phyloP scores from a whole-genome alignment of 2,888 invertebrate species.

The Esperia sulphurella region DNA sequence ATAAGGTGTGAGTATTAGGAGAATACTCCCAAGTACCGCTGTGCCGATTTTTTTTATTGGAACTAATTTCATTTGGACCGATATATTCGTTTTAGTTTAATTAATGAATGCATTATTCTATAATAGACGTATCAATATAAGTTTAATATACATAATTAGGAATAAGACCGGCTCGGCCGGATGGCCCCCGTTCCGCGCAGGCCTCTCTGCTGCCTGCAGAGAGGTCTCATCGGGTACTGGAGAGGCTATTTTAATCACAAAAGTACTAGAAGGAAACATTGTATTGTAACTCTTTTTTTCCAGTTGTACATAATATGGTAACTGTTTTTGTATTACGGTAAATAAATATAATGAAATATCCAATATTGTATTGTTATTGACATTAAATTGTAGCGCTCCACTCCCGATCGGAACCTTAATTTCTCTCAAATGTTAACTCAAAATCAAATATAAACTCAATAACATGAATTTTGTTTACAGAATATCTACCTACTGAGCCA shows the following conservation, averaged over 20 bases:
- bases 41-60: conserved; percentile 73
- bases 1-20: conserved; percentile 80
- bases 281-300: conserved; percentile 73
- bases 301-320: conserved; percentile 79
- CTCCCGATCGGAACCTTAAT: conserved; percentile 79
- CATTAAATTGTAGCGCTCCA: conserved; percentile 70
- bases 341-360: conserved; percentile 77
- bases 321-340: conserved; percentile 78
- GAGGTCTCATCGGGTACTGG: conserved; percentile 89
- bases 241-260: conserved; percentile 90
- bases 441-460: no score
- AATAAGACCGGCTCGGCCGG: conserved; percentile 76
- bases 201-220: conserved; percentile 82
- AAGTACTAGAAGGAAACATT: conserved; percentile 84
- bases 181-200: conserved; percentile 81
- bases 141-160: conserved; percentile 77
- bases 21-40: conserved; percentile 70
- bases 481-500: conserved; percentile 72
- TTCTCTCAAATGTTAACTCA: conserved; percentile 49
- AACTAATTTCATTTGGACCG: conserved; percentile 73
- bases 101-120: conserved; percentile 75
- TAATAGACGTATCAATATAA: conserved; percentile 75
- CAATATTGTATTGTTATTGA: conserved; percentile 73
- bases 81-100: conserved; percentile 76
- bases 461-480: conserved; percentile 75